Base-by-base conservation (phyloP, 2,113 vertebrate genomes). In the Labrus mixtus region DNA sequence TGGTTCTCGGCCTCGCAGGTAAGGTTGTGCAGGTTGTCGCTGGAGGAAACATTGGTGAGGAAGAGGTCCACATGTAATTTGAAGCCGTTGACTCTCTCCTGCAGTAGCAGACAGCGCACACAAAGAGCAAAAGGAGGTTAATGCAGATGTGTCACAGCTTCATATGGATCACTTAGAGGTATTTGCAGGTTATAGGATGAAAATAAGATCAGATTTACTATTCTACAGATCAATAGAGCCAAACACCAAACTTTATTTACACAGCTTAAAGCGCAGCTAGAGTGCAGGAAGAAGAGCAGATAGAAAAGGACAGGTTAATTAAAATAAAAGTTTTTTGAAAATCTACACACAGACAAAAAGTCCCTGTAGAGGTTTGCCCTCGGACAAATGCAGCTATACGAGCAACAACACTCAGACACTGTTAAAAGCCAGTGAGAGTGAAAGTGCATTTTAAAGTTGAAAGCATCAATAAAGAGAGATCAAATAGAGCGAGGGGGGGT, bases 1-100 rank as follows among this genome's bases (percentile, higher is more conserved):
- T 90, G 92, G 84, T 95, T 95, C 89, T 95, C 94, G 0, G 95
- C 94, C 85, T 93, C 91, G 20, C 95, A 95, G 8, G 93, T 95
- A 46, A 95, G 90, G 69, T 95, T 95, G 84, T 91, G 91, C 67
- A 94, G 89, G 82, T 95, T 95, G 89, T 95, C 95, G 15, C 6
- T 10, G 60, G 88, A 90, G 15, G 94, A 95, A 12, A 93, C 88
- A 22, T 93, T 90, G 76, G 76, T 79, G 68, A 95, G 84, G 54
- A 85, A 64, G 10, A 95, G 85, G 55, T 93, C 77, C 76, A 93
- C 75, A 79, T 92, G 89, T 48, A 92, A 33, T 0, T 68, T 87
- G 55, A 88, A 90, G 22, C 66, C 92, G 79, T 59, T 79, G 68
- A 90, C 85, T 50, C 48, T 82, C 60, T 86, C 62, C 93, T 95